Percentiles rank a stretch among this genome's conserved stretches.
These are phyloP conservation scores for Garrulus glandarius DNA, from an alignment of 2,797 vertebrate species.

Conservation along the genomic window DNA sequence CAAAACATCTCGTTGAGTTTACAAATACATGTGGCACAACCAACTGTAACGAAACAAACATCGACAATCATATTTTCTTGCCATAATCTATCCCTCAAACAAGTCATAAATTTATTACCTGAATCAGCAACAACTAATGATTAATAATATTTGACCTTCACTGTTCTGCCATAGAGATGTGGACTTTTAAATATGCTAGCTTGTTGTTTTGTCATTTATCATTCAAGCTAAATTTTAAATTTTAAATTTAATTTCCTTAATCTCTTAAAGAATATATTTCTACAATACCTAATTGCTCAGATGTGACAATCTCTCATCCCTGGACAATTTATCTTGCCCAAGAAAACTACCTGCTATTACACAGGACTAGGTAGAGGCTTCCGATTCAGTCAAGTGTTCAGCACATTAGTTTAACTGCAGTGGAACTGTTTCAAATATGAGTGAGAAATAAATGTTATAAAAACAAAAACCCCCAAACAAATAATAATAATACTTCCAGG, in stretches of 20 bases:
- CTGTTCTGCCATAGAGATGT: not conserved
- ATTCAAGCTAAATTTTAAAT: not conserved
- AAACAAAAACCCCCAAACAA: rapidly evolving
- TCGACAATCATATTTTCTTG: not conserved
- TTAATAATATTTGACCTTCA: not conserved
- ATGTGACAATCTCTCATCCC: not conserved
- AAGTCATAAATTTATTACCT: not conserved
- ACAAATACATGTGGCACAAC: not conserved
- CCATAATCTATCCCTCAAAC: not conserved
- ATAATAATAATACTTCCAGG: not conserved
- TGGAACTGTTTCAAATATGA: not conserved
- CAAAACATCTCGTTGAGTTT: not conserved
- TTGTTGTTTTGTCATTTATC: not conserved
- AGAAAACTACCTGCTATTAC: not conserved
- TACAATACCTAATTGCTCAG: not conserved
- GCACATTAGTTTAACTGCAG: not conserved
- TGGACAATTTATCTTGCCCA: not conserved
- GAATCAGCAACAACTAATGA: not conserved
- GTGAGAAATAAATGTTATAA: not conserved
- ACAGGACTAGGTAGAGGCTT: not conserved
- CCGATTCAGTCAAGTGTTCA: not conserved
- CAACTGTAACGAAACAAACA: not conserved
- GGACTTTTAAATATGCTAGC: not conserved
- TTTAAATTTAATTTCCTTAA: not conserved
- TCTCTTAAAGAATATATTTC: not conserved